Evolutionary conservation across 2,113 vertebrate genomes (phyloP), one percentile per base, ranked within the genome.

Genomic region (Clarias batrachus): DNA sequence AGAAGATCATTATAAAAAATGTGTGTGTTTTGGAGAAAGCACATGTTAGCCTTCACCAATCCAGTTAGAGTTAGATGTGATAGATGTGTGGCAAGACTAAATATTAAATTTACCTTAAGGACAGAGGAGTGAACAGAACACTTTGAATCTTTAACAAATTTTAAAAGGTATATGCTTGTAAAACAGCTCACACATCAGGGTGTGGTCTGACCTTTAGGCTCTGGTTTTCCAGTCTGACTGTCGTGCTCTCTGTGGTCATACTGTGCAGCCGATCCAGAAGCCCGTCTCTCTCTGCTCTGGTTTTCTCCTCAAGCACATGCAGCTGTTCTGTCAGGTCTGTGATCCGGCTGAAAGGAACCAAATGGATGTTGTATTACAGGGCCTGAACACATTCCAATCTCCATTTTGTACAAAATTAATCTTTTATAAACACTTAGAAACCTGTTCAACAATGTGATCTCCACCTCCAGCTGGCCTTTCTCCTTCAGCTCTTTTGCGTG

Each of bases 381-480:
- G 25, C 68, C 27, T 80, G 56, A 6, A 70, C 21, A 60, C 30
- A 48, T 48, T 48, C 4, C 2, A 23, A 62, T 60, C 16, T 60
- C 11, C 16, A 79, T 81, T 62, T 37, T 25, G 56, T 62, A 37
- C 78, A 62, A 60, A 62, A 37, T 48, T 19, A 37, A 1, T 21
- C 30, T 33, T 37, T 62, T 60, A 59, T 33, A 41, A 23, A 78
- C 27, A 57, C n/a, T 77, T 13, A 57, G 17, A 14, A 92, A 99
- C 98, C 96, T 97, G 66, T 96, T 97, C 82, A 98, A 88, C 16
- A 94, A 83, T 0, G 95, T 94, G 0, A 96, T 88, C 88, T 98
- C 97, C 25, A 94, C 78, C 89, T 99, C 96, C 0, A 97, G 92
- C 80, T 96, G 94, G 33, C 90, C 95, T 86, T 96, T 98, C 23